These are phyloP conservation scores for Natrix natrix DNA, from an alignment of 2,797 vertebrate genomes.

Conservation along the genomic window DNA sequence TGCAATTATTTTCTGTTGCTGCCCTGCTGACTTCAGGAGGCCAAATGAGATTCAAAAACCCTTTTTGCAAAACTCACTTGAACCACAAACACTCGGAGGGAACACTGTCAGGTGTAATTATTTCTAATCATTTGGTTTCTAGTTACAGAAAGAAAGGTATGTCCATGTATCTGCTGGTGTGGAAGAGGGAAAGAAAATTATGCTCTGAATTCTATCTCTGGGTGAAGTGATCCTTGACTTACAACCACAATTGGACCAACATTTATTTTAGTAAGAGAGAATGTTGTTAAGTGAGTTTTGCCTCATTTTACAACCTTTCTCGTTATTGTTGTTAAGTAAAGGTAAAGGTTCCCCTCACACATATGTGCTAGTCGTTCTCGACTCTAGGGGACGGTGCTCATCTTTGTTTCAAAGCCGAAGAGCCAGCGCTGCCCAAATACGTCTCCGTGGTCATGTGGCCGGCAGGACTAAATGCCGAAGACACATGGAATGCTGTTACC, in stretches of 20 bases:
- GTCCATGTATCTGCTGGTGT: not conserved
- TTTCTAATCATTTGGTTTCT: not conserved
- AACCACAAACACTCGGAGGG: not conserved
- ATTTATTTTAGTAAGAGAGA: not conserved
- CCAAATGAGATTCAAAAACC: not conserved
- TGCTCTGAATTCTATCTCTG: not conserved
- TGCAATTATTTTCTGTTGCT: not conserved
- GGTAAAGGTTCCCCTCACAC: too few relatives aligned
- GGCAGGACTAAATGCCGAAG: too few relatives aligned
- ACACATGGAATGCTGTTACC: too few relatives aligned
- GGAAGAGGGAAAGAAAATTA: not conserved
- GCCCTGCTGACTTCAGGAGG: not conserved
- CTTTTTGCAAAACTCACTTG: not conserved
- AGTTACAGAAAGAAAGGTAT: not conserved
- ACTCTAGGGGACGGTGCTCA: too few relatives aligned
- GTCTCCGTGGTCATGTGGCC: too few relatives aligned
- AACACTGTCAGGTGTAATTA: not conserved
- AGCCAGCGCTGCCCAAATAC: too few relatives aligned
- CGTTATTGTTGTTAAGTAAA: not conserved
- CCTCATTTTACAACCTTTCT: not conserved
- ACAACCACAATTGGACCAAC: not conserved
- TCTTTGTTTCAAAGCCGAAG: too few relatives aligned
- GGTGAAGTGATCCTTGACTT: not conserved
- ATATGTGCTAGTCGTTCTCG: too few relatives aligned
- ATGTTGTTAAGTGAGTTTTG: not conserved